Evolutionary conservation across 2,888 invertebrate genomes (phyloP).

Genomic region (Himalopsyche kuldschensis): DNA sequence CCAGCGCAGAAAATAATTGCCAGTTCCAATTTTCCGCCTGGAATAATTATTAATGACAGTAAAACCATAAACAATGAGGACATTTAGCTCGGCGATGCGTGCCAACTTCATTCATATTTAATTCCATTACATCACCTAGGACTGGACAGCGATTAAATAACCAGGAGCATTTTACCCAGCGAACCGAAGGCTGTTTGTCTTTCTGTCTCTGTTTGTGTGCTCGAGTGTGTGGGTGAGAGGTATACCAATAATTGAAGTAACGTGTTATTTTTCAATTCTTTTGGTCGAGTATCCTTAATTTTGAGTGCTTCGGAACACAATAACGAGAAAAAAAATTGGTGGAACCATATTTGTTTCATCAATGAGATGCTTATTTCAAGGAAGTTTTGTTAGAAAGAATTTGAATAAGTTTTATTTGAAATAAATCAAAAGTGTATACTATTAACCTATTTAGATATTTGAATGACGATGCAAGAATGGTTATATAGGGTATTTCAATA

Average conservation of each 20-base stretch:
- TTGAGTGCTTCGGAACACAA: background rate
- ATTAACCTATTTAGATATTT: too few species aligned
- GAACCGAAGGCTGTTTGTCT: background rate
- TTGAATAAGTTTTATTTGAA: too few species aligned
- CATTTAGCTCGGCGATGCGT: background rate
- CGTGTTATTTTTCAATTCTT: background rate
- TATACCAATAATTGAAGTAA: background rate
- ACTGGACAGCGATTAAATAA: background rate
- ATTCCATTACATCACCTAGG: background rate
- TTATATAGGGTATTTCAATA: too few species aligned
- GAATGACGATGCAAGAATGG: too few species aligned
- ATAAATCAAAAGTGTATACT: too few species aligned
- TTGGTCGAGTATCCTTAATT: background rate
- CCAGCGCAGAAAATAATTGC: background rate
- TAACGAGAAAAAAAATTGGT: background rate
- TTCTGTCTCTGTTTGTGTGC: background rate
- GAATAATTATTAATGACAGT: background rate
- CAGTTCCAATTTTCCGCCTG: background rate
- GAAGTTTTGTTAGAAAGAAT: too few species aligned
- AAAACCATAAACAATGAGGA: background rate
- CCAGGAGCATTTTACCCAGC: background rate
- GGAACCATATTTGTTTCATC: too few species aligned
- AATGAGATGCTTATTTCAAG: too few species aligned
- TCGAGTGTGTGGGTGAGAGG: background rate
- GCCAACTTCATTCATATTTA: background rate